Conservation (phyloP, 2,113 vertebrate genomes). For the Mugil cephalus region DNA sequence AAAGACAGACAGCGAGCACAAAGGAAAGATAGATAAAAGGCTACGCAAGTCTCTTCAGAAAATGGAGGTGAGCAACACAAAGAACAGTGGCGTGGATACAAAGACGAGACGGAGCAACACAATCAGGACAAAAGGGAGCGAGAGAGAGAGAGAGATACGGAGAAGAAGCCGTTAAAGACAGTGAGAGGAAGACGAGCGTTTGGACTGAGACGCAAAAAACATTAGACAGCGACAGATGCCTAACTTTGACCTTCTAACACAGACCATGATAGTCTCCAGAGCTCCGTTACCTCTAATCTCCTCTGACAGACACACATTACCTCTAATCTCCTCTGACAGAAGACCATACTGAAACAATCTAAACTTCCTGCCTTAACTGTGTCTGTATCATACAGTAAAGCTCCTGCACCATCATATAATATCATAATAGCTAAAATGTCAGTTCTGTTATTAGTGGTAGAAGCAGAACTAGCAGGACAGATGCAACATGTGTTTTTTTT, state of each 20-base stretch:
- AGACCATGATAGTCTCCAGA: conserved; percentile 72
- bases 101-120: not conserved
- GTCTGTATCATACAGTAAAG: conserved; percentile 43
- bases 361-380: conserved; percentile 73
- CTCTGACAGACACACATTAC: conserved; percentile 71
- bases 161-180: not conserved
- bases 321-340: conserved; percentile 70
- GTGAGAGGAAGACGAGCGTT: conserved; percentile 5
- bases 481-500: not conserved
- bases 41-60: not conserved
- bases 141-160: not conserved
- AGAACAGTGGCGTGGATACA: not conserved
- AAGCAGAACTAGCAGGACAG: not conserved
- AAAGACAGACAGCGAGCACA: not conserved
- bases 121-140: no score
- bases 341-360: conserved; percentile 66
- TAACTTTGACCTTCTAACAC: conserved; percentile 55
- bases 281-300: conserved; percentile 68
- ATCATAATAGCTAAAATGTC: conserved; percentile 25
- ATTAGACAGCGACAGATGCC: conserved; percentile 44
- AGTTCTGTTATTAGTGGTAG: conserved; percentile 5
- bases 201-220: conserved; percentile 23
- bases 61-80: not conserved
- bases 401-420: conserved; percentile 24
- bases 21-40: not conserved